These are phyloP conservation scores for Brachirus orientalis DNA, from an alignment of 2,113 vertebrate genomes.

Conservation along the genomic window DNA sequence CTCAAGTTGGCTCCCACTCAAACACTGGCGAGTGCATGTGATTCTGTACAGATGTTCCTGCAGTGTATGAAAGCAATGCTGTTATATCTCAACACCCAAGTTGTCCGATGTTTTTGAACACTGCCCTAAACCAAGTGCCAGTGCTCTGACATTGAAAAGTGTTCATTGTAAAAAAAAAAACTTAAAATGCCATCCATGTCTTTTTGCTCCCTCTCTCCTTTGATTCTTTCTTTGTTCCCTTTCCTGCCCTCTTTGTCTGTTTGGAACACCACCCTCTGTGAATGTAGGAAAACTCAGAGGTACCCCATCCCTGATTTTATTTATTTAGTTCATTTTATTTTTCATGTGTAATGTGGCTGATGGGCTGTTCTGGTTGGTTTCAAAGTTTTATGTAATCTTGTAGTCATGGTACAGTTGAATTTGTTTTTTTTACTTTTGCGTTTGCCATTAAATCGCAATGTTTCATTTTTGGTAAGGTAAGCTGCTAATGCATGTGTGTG, in stretches of 20 bases:
- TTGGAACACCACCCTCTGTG: conserved; percentile 66
- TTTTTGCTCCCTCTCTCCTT: conserved; percentile 29
- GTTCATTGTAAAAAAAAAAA: conserved; percentile 43
- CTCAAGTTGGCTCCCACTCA: conserved; percentile 52
- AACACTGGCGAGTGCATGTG: conserved; percentile 41
- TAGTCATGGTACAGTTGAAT: conserved; percentile 30
- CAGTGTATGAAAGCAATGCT: conserved; percentile 52
- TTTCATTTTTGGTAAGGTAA: conserved; percentile 65
- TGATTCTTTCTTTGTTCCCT: conserved; percentile 20
- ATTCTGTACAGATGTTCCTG: conserved; percentile 55
- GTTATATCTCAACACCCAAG: conserved; percentile 23
- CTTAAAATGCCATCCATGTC: conserved; percentile 52
- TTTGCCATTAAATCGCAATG: conserved; percentile 43
- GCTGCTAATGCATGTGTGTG: conserved; percentile 49
- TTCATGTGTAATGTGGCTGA: conserved; percentile 36
- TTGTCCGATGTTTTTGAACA: conserved; percentile 43
- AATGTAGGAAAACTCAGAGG: conserved; percentile 71
- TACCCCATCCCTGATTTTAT: conserved; percentile 42
- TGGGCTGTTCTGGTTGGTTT: conserved; percentile 43
- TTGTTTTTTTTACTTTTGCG: conserved; percentile 32
- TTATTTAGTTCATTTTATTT: conserved; percentile 27
- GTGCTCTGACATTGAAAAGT: conserved; percentile 44
- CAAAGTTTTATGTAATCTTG: conserved; percentile 39
- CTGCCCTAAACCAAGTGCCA: conserved; percentile 43
- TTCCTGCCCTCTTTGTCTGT: conserved; percentile 46